Evolutionary conservation across 2,888 invertebrate species (phyloP).

Genomic region (Melinaea marsaeus): DNA sequence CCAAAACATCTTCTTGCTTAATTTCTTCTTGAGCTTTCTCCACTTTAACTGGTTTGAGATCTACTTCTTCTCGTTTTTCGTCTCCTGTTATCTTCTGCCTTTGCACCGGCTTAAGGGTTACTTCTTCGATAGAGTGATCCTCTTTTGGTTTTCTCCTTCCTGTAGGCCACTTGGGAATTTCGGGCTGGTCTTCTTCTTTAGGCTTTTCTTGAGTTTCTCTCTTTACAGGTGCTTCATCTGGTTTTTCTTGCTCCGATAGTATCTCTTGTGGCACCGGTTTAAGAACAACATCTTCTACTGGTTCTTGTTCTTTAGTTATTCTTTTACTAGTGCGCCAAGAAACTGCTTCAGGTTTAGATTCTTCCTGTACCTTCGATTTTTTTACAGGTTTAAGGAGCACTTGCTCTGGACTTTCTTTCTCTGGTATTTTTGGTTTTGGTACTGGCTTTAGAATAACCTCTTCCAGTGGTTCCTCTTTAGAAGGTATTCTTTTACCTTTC

Average conservation of each 20-base stretch:
- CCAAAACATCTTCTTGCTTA: conserved; percentile 45
- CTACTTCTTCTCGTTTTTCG: conserved; percentile 43
- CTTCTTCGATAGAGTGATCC: conserved; percentile 51
- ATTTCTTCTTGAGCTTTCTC: conserved; percentile 34
- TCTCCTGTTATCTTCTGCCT: conserved; percentile 48
- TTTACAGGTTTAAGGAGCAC: conserved; percentile 40
- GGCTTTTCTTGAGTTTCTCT: conserved; percentile 3
- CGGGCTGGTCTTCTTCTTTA: conserved; percentile 46
- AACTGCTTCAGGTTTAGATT: conserved; percentile 37
- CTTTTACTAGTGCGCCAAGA: conserved; percentile 46
- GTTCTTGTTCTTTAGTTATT: conserved; percentile 53
- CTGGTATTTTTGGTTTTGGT: conserved; percentile 42
- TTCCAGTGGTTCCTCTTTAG: conserved; percentile 26
- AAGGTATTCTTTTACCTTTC: conserved; percentile 36
- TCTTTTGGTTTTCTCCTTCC: conserved; percentile 48
- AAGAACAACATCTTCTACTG: conserved; percentile 52
- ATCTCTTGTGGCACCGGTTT: conserved; percentile 56
- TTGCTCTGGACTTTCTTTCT: conserved; percentile 54
- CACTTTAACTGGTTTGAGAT: conserved; percentile 41
- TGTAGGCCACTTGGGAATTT: conserved; percentile 46
- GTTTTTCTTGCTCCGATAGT: conserved; percentile 9
- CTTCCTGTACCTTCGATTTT: conserved; percentile 49
- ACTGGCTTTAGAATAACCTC: conserved; percentile 48
- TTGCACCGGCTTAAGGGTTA: conserved; percentile 65
- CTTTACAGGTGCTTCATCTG: conserved; percentile 39